Percentiles rank a stretch among this genome's conserved stretches.
Conservation (phyloP, 2,888 invertebrate species). For the Drepana falcataria region DNA sequence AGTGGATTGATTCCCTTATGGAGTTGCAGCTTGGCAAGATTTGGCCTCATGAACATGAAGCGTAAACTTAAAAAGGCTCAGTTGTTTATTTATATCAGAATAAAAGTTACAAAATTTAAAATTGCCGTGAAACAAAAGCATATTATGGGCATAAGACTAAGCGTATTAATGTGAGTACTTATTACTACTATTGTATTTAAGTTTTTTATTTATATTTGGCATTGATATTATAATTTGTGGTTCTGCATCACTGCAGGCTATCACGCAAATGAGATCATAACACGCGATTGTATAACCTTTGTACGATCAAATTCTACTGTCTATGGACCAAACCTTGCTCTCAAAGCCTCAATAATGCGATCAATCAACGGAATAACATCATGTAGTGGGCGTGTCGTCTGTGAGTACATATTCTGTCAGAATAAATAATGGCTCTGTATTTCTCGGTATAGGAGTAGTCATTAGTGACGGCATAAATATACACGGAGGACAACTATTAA, state of each 20-base stretch:
- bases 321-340: neutral
- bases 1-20: too few relatives aligned
- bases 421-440: neutral
- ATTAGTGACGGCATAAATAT: too few relatives aligned
- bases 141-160: too few relatives aligned
- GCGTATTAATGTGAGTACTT: too few relatives aligned
- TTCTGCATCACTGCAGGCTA: neutral
- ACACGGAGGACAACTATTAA: neutral
- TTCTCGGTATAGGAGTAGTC: neutral
- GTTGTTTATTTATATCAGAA: too few relatives aligned
- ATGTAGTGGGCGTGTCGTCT: neutral
- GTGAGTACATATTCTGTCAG: neutral
- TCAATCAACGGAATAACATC: neutral
- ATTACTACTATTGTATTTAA: too few relatives aligned
- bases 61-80: too few relatives aligned
- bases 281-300: neutral
- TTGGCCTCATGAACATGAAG: too few relatives aligned
- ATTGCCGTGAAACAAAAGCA: too few relatives aligned
- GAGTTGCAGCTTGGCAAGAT: too few relatives aligned
- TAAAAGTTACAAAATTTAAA: too few relatives aligned
- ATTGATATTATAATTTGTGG: neutral
- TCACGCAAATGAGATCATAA: neutral
- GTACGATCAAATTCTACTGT: neutral
- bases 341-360: neutral
- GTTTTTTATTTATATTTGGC: neutral